Conservation (phyloP, 2,888 invertebrate genomes). For the Cordilura impudica region DNA sequence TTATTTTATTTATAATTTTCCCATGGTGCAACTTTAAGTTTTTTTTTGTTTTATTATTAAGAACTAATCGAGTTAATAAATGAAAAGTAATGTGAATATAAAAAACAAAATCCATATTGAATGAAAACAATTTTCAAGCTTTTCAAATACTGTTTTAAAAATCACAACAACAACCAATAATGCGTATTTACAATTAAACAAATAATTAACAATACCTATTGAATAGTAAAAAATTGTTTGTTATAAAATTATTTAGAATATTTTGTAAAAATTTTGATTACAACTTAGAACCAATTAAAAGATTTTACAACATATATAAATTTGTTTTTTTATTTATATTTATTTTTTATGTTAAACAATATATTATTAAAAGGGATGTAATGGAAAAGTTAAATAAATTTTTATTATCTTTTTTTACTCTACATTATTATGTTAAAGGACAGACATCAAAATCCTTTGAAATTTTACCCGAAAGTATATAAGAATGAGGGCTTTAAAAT, state of each 20-base stretch:
- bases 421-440: no score
- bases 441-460: no score
- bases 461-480: no score
- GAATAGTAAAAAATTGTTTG: slow-evolving; percentile 29
- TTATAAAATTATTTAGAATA: slow-evolving; percentile 42
- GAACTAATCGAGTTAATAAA: not conserved
- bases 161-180: slow-evolving; percentile 2
- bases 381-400: no score
- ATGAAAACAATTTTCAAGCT: not conserved
- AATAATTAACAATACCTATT: slow-evolving; percentile 46
- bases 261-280: slow-evolving; percentile 47
- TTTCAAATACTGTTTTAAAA: not conserved
- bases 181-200: slow-evolving; percentile 22
- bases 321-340: not conserved
- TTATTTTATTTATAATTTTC: slow-evolving; percentile 47
- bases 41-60: slow-evolving; percentile 23
- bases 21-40: slow-evolving; percentile 51
- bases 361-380: no score
- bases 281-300: slow-evolving; percentile 33
- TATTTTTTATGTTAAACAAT: not conserved
- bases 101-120: not conserved
- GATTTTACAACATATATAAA: slow-evolving; percentile 53
- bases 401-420: no score
- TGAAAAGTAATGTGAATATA: no score
- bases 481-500: no score